A percentile compares a stretch with the other conserved stretches of the same genome.
Conservation (phyloP, 2,888 invertebrate species). For the Andrena camellia region DNA sequence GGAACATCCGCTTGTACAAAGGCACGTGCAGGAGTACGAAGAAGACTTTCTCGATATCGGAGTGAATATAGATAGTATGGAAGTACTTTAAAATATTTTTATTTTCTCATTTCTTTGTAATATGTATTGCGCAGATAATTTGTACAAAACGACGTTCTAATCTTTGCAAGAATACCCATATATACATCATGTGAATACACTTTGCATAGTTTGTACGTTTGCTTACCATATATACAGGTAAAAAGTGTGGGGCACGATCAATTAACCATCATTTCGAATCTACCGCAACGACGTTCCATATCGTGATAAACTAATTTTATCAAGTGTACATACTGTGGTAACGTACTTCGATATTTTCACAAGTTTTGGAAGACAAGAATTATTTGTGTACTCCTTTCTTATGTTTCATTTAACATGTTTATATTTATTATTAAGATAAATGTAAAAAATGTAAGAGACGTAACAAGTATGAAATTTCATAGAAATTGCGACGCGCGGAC, state of each 20-base stretch:
- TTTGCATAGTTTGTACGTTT: slow-evolving; percentile 54
- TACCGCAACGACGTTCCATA: slow-evolving; percentile 52
- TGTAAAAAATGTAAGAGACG: slow-evolving; percentile 54
- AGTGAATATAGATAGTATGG: slow-evolving; percentile 90
- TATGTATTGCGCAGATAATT: slow-evolving; percentile 35
- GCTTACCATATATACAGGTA: slow-evolving; percentile 47
- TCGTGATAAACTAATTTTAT: slow-evolving; percentile 64
- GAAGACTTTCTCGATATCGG: slow-evolving; percentile 91
- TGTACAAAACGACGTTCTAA: slow-evolving; percentile 52
- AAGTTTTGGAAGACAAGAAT: slow-evolving; percentile 36
- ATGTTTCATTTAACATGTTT: slow-evolving; percentile 48
- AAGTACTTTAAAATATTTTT: slow-evolving; percentile 87
- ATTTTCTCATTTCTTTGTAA: slow-evolving; percentile 32
- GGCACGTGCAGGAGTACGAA: slow-evolving; percentile 86
- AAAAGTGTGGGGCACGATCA: slow-evolving; percentile 34
- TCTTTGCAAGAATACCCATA: slow-evolving; percentile 31
- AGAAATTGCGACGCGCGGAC: slow-evolving; percentile 29
- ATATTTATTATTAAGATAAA: slow-evolving; percentile 44
- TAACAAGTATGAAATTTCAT: slow-evolving; percentile 55
- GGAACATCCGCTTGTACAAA: slow-evolving; percentile 78
- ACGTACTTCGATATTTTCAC: slow-evolving; percentile 39
- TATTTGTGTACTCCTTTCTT: slow-evolving; percentile 45
- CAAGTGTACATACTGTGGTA: slow-evolving; percentile 56
- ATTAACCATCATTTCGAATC: slow-evolving; percentile 28
- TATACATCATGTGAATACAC: slow-evolving; percentile 39